These are phyloP conservation scores for Zaprionus gabonicus DNA, from an alignment of 1,140 invertebrate species.

Conservation along the genomic window DNA sequence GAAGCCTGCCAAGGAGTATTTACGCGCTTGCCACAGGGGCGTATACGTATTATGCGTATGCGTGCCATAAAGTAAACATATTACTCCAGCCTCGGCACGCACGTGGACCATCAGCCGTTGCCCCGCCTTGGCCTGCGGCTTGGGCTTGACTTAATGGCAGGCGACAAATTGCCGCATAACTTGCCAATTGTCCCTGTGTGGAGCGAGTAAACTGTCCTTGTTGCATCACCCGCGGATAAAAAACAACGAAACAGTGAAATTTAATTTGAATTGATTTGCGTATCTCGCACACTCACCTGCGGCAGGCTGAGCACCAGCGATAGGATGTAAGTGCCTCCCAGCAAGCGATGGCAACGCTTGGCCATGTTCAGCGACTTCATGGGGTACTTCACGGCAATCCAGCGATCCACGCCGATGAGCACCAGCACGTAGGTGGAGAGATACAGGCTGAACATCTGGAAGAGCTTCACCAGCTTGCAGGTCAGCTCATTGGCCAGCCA, in stretches of 20 bases:
- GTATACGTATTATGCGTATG: constrained; percentile 52
- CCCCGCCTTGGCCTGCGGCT: not conserved
- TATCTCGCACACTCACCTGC: constrained; percentile 88
- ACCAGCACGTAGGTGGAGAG: constrained; percentile 93
- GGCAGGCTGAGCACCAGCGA: constrained; percentile 90
- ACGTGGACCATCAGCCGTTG: constrained; percentile 10
- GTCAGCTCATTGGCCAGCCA: constrained; percentile 91
- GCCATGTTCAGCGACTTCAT: constrained; percentile 90
- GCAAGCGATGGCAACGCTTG: constrained; percentile 87
- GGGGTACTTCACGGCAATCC: constrained; percentile 92
- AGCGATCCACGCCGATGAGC: constrained; percentile 92
- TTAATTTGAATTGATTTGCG: not conserved
- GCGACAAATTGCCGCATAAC: constrained; percentile 49
- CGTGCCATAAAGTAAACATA: constrained; percentile 76
- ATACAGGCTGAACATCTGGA: constrained; percentile 93
- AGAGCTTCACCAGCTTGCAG: constrained; percentile 93
- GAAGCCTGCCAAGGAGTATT: constrained; percentile 56
- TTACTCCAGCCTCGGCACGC: constrained; percentile 49
- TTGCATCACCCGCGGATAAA: not conserved
- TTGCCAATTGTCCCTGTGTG: constrained; percentile 13
- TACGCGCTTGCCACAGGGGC: constrained; percentile 55
- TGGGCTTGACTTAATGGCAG: constrained; percentile 52
- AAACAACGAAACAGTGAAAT: not conserved
- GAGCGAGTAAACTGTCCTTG: not conserved
- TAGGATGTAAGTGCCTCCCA: constrained; percentile 88